A percentile compares a stretch with the other conserved stretches of the same genome.
Evolutionary conservation across 1,140 invertebrate genomes (phyloP).

Genomic region (Diachasmimorpha longicaudata): DNA sequence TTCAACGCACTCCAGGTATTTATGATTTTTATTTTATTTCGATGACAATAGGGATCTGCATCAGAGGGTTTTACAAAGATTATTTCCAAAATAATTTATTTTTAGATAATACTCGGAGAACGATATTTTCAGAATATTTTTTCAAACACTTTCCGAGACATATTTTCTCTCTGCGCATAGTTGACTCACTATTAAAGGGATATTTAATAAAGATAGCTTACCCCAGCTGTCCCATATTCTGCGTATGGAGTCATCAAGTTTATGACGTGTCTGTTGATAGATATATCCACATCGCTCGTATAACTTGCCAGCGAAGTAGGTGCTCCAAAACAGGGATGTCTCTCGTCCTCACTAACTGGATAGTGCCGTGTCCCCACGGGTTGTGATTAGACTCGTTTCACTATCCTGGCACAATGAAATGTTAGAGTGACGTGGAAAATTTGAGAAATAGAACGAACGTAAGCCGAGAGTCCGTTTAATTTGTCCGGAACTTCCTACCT

Average conservation of each 20-base stretch:
- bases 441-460: neutral
- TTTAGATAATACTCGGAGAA: too few relatives aligned
- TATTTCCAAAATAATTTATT: too few relatives aligned
- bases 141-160: too few relatives aligned
- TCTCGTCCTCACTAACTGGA: neutral
- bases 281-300: neutral
- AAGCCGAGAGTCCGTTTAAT: neutral
- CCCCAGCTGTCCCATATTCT: neutral
- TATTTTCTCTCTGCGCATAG: too few relatives aligned
- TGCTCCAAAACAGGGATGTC: neutral
- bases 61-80: too few relatives aligned
- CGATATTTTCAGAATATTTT: too few relatives aligned
- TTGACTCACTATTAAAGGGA: neutral
- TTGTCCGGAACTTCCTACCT: neutral
- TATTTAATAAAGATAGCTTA: neutral
- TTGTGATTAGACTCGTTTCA: conserved; percentile 4
- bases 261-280: neutral
- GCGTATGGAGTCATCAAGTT: neutral
- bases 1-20: too few relatives aligned
- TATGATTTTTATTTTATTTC: too few relatives aligned
- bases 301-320: too few relatives aligned
- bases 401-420: neutral
- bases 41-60: too few relatives aligned
- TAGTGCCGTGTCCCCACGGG: neutral
- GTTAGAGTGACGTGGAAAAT: neutral